Base-by-base conservation (phyloP, 2,797 vertebrate species). In the Silurus aristotelis region DNA sequence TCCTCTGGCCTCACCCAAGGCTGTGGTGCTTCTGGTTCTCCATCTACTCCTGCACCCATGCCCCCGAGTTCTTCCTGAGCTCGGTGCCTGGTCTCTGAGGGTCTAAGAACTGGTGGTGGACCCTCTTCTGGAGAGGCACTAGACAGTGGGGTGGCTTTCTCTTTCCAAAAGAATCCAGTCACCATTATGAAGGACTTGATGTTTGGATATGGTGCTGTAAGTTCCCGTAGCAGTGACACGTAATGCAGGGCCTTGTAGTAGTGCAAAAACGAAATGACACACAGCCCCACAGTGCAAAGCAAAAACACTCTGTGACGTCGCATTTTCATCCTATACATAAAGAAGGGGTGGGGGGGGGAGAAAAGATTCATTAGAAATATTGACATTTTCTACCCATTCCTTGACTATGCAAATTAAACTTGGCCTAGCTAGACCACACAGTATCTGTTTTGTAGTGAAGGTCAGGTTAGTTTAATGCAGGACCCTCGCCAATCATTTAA, bases 191-290 rank as follows among this genome's bases (percentile, higher is more conserved):
- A 97, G 93, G 97, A 98, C 89, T 98, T 96, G 0, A 99, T 96
- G 93, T 99, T 99, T 88, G 98, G 98, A 91, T 98, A 99, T 22
- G 98, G 97, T 0, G 97, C 97, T 22, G 97, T 98, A 90, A 99
- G 94, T 93, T 99, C 98, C 1, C 97, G 94, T 90, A 98, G 96
- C 89, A 99, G 96, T 64, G 97, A 98, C 89, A 99, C 97, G 92
- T 99, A 99, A 89, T 98, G 98, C 85, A 99, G 95, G 91, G 98
- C 97, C 95, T 99, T 99, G 93, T 99, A 98, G 94, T 99, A 99
- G 93, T 99, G 98, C 89, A 99, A 96, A 93, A 99, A 98, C 88
- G 98, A 99, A 94, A 99, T 99, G 94, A 99, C 97, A 91, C 98
- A 98, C 92, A 99, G 96, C 92, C 98, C 98, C 93, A 98, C 97